phyloP scores from a whole-genome alignment of 2,113 vertebrate species.

The Blennius ocellaris region DNA sequence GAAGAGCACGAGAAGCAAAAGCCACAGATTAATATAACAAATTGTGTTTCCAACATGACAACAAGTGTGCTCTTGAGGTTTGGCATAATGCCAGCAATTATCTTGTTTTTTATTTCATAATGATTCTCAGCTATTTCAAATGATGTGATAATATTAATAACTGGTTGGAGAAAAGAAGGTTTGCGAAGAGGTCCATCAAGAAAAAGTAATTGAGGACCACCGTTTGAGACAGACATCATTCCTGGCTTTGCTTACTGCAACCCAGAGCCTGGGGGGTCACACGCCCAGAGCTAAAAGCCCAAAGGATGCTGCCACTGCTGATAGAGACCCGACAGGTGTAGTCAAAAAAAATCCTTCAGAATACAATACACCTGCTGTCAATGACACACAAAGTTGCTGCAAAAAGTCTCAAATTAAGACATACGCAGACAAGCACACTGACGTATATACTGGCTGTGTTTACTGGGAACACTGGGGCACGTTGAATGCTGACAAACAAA shows the following conservation, averaged over 20 bases:
- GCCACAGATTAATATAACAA: too few relatives aligned
- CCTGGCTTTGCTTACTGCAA: conserved; percentile 14
- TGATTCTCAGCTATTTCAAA: too few relatives aligned
- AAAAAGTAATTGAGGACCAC: too few relatives aligned
- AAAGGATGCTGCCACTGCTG: conserved; percentile 31
- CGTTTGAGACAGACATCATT: background rate
- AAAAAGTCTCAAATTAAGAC: conserved; percentile 50
- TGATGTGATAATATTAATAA: too few relatives aligned
- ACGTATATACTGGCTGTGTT: conserved; percentile 31
- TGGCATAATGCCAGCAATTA: too few relatives aligned
- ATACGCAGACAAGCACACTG: conserved; percentile 26
- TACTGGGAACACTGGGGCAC: conserved; percentile 39
- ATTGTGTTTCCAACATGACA: too few relatives aligned
- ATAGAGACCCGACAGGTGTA: conserved; percentile 9
- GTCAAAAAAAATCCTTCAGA: conserved; percentile 32
- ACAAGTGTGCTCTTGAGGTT: too few relatives aligned
- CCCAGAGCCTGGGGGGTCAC: conserved; percentile 11
- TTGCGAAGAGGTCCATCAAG: too few relatives aligned
- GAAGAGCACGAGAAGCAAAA: too few relatives aligned
- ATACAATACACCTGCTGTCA: conserved; percentile 35
- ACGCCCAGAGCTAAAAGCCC: conserved; percentile 33
- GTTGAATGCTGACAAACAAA: conserved; percentile 61
- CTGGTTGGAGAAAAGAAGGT: too few relatives aligned
- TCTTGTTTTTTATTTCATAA: too few relatives aligned
- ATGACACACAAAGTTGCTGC: conserved; percentile 12